These are phyloP conservation scores for Pygmarrhopalites habei DNA, from an alignment of 1,140 invertebrate genomes.

Conservation along the genomic window DNA sequence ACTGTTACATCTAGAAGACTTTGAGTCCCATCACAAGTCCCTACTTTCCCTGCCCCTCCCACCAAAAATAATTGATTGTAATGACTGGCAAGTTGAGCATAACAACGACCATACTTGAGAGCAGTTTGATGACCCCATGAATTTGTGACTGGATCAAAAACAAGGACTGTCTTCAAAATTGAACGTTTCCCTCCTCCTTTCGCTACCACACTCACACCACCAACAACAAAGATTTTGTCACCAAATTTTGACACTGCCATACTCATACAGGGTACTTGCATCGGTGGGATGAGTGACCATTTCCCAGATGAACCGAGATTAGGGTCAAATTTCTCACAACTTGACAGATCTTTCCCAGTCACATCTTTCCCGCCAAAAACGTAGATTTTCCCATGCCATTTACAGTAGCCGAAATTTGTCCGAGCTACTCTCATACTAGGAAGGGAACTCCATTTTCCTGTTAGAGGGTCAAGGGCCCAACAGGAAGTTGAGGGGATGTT, in stretches of 20 bases:
- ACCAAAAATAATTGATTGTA: neutral
- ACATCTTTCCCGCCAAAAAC: conserved; percentile 5
- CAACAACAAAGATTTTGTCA: neutral
- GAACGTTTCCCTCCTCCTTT: neutral
- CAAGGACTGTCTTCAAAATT: neutral
- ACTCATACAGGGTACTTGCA: neutral
- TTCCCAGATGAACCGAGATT: neutral
- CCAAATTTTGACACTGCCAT: neutral
- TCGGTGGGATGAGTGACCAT: neutral
- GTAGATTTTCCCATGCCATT: neutral
- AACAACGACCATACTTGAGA: neutral
- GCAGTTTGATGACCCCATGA: neutral
- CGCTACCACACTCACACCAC: neutral
- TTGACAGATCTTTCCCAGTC: neutral
- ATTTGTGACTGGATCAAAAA: neutral
- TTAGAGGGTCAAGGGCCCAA: neutral
- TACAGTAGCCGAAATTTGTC: conserved; percentile 1
- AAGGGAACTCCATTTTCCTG: neutral
- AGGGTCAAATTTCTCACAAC: neutral
- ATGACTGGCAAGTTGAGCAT: neutral
- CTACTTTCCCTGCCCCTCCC: neutral
- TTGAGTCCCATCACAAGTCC: neutral
- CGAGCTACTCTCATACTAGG: neutral
- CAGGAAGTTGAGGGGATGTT: neutral
- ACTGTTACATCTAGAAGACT: conserved; percentile 4